Evolutionary conservation across 2,113 vertebrate genomes (phyloP).

Genomic region (Pterocles orientalis): DNA sequence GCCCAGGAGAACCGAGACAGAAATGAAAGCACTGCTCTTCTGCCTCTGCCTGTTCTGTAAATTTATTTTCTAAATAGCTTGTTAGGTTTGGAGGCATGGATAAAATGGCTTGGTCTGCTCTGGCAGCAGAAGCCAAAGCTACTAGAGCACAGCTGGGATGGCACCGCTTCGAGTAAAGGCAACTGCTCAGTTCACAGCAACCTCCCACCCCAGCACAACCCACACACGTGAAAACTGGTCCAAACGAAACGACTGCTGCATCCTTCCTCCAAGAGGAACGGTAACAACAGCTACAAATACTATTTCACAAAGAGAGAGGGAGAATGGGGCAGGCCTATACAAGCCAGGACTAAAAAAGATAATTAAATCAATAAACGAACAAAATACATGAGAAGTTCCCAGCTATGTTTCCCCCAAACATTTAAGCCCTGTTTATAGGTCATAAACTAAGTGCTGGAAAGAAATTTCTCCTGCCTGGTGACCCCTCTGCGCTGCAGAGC

Average conservation of each 20-base stretch:
- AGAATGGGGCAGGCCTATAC: not conserved
- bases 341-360: not conserved
- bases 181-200: not conserved
- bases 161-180: not conserved
- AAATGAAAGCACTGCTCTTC: not conserved
- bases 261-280: not conserved
- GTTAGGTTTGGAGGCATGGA: not conserved
- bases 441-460: not conserved
- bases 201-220: not conserved
- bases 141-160: not conserved
- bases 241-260: not conserved
- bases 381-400: not conserved
- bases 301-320: not conserved
- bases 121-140: not conserved
- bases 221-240: not conserved
- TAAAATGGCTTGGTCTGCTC: not conserved
- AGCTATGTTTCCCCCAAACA: not conserved
- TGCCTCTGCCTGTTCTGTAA: not conserved
- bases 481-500: not conserved
- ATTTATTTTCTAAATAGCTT: not conserved
- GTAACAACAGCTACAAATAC: not conserved
- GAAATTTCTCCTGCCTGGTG: not conserved
- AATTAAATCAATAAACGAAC: not conserved
- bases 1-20: not conserved
- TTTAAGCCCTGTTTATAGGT: not conserved